phyloP scores from a whole-genome alignment of 2,888 invertebrate species.

The Andrena hattorfiana region DNA sequence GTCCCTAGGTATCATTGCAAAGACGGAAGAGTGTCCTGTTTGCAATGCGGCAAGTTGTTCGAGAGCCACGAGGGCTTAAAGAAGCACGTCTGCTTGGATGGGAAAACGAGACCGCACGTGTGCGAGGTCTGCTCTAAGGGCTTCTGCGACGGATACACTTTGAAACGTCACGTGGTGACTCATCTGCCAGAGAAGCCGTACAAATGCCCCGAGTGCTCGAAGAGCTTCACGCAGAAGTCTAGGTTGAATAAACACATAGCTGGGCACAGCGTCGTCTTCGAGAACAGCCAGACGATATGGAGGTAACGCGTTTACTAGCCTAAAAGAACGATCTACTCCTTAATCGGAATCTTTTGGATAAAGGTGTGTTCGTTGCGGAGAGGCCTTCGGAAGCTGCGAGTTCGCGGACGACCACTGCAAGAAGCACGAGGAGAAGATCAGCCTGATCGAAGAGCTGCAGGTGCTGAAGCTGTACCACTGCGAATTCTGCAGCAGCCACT shows the following conservation, averaged over 20 bases:
- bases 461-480: constrained; percentile 86
- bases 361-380: constrained; percentile 74
- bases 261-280: constrained; percentile 73
- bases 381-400: constrained; percentile 69
- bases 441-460: constrained; percentile 71
- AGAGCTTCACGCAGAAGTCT: constrained; percentile 79
- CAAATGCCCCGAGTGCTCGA: constrained; percentile 76
- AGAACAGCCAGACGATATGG: constrained; percentile 75
- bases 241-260: constrained; percentile 77
- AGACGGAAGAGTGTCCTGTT: constrained; percentile 72
- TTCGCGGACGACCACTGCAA: constrained; percentile 72
- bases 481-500: constrained; percentile 88
- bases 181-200: constrained; percentile 79
- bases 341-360: neutral
- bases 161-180: constrained; percentile 78
- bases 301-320: constrained; percentile 39
- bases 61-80: constrained; percentile 70
- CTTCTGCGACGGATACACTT: constrained; percentile 78
- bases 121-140: constrained; percentile 79
- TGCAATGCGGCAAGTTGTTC: constrained; percentile 78
- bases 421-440: constrained; percentile 69
- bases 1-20: constrained; percentile 72
- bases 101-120: constrained; percentile 76
- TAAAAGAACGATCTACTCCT: neutral
- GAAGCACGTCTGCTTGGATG: constrained; percentile 74